phyloP scores from a whole-genome alignment of 1,140 invertebrate genomes.

The Armadillidium nasatum region DNA sequence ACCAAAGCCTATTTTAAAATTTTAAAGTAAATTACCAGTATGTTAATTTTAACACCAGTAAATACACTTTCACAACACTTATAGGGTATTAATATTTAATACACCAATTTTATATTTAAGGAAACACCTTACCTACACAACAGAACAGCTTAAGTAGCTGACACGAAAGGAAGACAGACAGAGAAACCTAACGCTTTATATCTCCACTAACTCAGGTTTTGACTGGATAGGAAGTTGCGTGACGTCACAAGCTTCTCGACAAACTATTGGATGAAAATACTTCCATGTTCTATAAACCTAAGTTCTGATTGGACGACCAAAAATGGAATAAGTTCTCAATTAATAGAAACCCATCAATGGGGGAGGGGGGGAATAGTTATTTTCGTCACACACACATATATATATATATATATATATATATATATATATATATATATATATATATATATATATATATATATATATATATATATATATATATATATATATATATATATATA shows the following conservation, averaged over 20 bases:
- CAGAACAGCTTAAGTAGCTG: not conserved
- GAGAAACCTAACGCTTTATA: not conserved
- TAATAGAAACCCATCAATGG: not conserved
- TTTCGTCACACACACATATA: not conserved
- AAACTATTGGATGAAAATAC: not conserved
- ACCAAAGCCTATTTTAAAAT: no score
- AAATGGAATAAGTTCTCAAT: not conserved
- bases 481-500: not conserved
- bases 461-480: conserved; percentile 4
- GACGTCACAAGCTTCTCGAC: not conserved
- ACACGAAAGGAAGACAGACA: not conserved
- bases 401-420: not conserved
- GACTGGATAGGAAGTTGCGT: not conserved
- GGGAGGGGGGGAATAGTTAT: not conserved
- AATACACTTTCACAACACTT: no score
- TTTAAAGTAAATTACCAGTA: no score
- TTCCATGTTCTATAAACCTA: not conserved
- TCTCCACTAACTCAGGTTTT: not conserved
- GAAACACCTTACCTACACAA: not conserved
- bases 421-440: not conserved
- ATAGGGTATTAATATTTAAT: no score
- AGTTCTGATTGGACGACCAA: not conserved
- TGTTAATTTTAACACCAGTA: no score
- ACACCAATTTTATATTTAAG: not conserved
- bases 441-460: not conserved